phyloP scores from a whole-genome alignment of 2,113 vertebrate species.

The Lampris megalopsis region DNA sequence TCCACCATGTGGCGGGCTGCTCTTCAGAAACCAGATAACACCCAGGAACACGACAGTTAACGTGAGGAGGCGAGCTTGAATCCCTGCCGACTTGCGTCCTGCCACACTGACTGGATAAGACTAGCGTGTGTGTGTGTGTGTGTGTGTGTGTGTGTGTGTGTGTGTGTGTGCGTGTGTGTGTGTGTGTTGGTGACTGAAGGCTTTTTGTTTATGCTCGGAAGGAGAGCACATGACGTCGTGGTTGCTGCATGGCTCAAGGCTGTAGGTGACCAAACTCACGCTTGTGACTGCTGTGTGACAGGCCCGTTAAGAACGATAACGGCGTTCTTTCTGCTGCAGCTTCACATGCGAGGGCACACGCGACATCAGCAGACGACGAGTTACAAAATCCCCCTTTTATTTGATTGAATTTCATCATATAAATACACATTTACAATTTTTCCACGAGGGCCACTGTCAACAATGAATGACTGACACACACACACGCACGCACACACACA shows the following conservation, averaged over 20 bases:
- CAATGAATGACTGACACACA: constrained; percentile 26
- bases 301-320: not conserved
- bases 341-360: not conserved
- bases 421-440: constrained; percentile 59
- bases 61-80: too few species aligned
- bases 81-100: too few species aligned
- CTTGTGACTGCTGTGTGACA: not conserved
- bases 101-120: too few species aligned
- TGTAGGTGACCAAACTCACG: not conserved
- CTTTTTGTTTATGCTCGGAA: too few species aligned
- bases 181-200: too few species aligned
- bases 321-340: not conserved
- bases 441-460: constrained; percentile 39
- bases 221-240: not conserved
- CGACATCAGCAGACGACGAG: constrained; percentile 9
- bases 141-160: too few species aligned
- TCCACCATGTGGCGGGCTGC: too few species aligned
- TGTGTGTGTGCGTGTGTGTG: too few species aligned
- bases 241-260: not conserved
- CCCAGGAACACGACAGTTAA: too few species aligned
- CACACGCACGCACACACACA: too few species aligned
- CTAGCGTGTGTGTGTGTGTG: too few species aligned
- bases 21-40: too few species aligned
- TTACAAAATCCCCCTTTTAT: constrained; percentile 72
- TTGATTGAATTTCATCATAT: constrained; percentile 46